Evolutionary conservation across 92 coral and sea anemone genomes (phyloP).

Genomic region (Epizoanthus fatuus): DNA sequence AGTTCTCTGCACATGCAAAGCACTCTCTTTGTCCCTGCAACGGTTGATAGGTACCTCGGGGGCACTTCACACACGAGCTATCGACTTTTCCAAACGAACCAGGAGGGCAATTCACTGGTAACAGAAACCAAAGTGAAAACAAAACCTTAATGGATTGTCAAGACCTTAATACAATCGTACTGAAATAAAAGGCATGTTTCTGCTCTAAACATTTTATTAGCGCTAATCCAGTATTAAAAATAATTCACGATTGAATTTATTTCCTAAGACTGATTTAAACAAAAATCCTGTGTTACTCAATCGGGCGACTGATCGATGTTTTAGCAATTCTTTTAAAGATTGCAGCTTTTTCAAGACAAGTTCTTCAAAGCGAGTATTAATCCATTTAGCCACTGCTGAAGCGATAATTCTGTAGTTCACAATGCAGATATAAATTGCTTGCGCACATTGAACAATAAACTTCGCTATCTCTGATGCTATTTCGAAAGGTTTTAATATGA

Average conservation of each 20-base stretch:
- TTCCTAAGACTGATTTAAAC: no score
- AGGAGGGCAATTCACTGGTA: constrained; percentile 20
- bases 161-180: no score
- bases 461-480: constrained; percentile 15
- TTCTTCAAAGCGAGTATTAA: constrained; percentile 6
- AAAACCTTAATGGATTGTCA: no score
- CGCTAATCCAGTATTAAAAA: no score
- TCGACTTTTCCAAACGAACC: background rate
- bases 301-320: background rate
- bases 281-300: no score
- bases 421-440: constrained; percentile 15
- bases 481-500: constrained; percentile 23
- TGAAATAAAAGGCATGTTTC: no score
- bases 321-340: constrained; percentile 25
- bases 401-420: constrained; percentile 8
- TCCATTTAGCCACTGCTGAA: background rate
- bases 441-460: constrained; percentile 5
- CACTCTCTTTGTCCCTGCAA: constrained; percentile 16
- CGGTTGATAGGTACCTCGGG: constrained; percentile 12
- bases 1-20: constrained; percentile 5
- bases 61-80: constrained; percentile 9
- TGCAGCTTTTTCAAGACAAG: constrained; percentile 14
- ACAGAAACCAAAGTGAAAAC: no score
- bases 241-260: no score
- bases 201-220: no score